A percentile compares a stretch with the other conserved stretches of the same genome.
phyloP scores from a whole-genome alignment of 2,113 vertebrate genomes.

The Triplophysa rosa region DNA sequence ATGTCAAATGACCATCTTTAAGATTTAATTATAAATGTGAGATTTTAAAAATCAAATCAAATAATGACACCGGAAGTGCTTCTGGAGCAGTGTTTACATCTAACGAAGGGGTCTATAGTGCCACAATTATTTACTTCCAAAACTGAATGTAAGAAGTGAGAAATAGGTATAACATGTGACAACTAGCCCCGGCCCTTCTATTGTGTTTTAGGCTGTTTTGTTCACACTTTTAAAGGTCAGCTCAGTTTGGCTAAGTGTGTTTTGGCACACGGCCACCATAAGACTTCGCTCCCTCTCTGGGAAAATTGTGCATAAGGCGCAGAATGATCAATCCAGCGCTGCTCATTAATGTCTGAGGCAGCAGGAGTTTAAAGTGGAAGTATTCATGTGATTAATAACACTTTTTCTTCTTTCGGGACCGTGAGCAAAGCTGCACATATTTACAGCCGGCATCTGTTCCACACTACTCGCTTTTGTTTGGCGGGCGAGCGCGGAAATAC shows the following conservation, averaged over 20 bases:
- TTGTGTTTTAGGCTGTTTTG: slow-evolving; percentile 48
- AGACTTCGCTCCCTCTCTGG: slow-evolving; percentile 29
- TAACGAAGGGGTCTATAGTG: no score
- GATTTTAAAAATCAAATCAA: no score
- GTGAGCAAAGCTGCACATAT: slow-evolving; percentile 18
- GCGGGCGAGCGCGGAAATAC: slow-evolving; percentile 2
- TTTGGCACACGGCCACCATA: slow-evolving; percentile 44
- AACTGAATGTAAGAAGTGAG: neutral
- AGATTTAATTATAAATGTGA: no score
- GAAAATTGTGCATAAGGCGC: slow-evolving; percentile 17
- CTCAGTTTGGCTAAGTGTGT: slow-evolving; percentile 50
- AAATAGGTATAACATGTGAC: neutral
- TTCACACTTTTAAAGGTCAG: slow-evolving; percentile 56
- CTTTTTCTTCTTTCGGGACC: slow-evolving; percentile 17
- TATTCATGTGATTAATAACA: slow-evolving; percentile 11
- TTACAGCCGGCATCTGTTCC: slow-evolving; percentile 32
- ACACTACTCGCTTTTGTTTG: neutral
- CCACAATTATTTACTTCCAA: neutral
- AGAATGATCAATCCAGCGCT: slow-evolving; percentile 39
- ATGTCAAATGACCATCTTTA: no score
- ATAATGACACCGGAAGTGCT: no score
- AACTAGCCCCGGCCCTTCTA: neutral
- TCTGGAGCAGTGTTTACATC: no score
- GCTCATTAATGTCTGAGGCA: slow-evolving; percentile 32
- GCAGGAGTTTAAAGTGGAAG: slow-evolving; percentile 11